phyloP scores from a whole-genome alignment of 1,140 invertebrate species.

The Harpegnathos saltator region DNA sequence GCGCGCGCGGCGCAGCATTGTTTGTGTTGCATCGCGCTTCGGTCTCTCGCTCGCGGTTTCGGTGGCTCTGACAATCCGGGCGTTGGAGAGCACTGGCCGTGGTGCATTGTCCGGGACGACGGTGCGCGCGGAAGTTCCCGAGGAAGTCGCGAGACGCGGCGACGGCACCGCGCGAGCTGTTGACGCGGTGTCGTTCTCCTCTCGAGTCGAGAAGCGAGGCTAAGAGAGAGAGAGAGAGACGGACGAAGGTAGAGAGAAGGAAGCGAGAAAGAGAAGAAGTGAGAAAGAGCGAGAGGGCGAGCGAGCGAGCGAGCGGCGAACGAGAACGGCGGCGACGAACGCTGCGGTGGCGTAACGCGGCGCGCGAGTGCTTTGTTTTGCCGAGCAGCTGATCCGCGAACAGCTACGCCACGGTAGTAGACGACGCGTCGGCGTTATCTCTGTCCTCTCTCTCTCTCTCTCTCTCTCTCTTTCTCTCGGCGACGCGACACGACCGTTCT shows the following conservation, averaged over 20 bases:
- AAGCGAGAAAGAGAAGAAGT: neutral
- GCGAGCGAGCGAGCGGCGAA: neutral
- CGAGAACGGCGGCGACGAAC: constrained; percentile 22
- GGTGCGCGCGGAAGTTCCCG: no score
- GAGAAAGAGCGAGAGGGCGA: neutral
- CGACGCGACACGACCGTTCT: neutral
- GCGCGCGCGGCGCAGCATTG: constrained; percentile 78
- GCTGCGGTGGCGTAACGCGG: constrained; percentile 44
- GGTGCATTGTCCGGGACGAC: no score
- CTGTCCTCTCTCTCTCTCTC: no score
- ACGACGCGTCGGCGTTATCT: constrained; percentile 38
- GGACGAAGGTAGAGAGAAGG: no score
- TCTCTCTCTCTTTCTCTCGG: no score
- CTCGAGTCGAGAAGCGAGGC: neutral
- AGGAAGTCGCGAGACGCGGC: neutral
- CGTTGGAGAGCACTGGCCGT: no score
- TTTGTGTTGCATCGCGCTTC: constrained; percentile 67
- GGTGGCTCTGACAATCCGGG: constrained; percentile 47
- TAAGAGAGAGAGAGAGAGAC: no score
- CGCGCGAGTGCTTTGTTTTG: constrained; percentile 82
- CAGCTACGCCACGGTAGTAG: constrained; percentile 51
- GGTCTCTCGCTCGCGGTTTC: constrained; percentile 34
- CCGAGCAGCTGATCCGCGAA: constrained; percentile 82
- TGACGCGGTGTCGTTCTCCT: constrained; percentile 21
- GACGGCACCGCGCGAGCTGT: constrained; percentile 1